A percentile compares a stretch with the other conserved stretches of the same genome.
Conservation (phyloP, 2,888 invertebrate species). For the Eretmocerus hayati region DNA sequence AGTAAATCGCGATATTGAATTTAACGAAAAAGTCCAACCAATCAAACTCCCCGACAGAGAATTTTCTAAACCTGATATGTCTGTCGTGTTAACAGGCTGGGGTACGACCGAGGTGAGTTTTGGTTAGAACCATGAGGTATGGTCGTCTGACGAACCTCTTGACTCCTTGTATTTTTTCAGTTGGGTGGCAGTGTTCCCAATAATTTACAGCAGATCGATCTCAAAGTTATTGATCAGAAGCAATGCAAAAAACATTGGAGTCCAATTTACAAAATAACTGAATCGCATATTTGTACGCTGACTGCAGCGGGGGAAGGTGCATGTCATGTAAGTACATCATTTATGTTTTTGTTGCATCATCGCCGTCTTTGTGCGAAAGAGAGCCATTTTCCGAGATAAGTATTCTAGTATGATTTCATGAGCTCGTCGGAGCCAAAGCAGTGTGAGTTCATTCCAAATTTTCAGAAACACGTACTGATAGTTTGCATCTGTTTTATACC, state of each 20-base stretch:
- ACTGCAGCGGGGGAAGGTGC: conserved; percentile 38
- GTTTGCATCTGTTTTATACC: no score
- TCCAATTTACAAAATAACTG: conserved; percentile 6
- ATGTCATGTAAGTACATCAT: conserved; percentile 34
- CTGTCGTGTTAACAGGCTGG: conserved; percentile 33
- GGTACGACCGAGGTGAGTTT: conserved; percentile 28
- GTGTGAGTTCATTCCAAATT: no score
- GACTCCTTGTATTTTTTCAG: conserved; percentile 3
- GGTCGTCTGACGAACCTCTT: no score
- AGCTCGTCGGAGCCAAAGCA: no score
- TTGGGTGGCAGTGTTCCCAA: conserved; percentile 7
- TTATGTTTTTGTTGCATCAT: no score
- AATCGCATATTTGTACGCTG: conserved; percentile 35
- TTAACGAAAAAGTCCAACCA: conserved; percentile 27
- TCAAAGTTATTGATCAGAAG: conserved; percentile 20
- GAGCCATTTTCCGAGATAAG: no score
- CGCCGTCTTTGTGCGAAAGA: no score
- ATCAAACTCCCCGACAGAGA: conserved; percentile 26
- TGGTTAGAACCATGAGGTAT: no score
- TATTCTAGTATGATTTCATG: no score
- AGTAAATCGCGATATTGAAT: conserved; percentile 25
- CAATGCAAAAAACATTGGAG: not conserved
- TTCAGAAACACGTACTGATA: no score
- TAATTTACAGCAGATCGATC: conserved; percentile 18
- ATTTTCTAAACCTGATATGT: conserved; percentile 21